Conservation (phyloP, 2,888 invertebrate species). For the Eledona agricola region DNA sequence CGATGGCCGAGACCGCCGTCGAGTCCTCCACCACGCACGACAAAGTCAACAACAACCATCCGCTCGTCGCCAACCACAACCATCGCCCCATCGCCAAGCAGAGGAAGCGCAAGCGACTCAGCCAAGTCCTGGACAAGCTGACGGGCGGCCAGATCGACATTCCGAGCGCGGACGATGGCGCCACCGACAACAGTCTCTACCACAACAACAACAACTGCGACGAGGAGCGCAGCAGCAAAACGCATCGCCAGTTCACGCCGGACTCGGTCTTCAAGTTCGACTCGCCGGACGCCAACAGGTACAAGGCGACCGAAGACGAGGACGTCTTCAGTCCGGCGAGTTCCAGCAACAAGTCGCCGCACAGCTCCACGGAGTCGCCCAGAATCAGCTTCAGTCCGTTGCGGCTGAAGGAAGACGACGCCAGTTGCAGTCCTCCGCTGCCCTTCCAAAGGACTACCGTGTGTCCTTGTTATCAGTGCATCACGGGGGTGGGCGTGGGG, state of each 20-base stretch:
- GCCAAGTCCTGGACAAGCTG: slow-evolving; percentile 82
- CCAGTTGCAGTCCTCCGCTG: slow-evolving; percentile 59
- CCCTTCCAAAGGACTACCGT: slow-evolving; percentile 51
- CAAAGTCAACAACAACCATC: slow-evolving; percentile 67
- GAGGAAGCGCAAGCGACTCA: slow-evolving; percentile 80
- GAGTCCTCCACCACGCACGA: slow-evolving; percentile 63
- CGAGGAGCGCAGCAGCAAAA: slow-evolving; percentile 45
- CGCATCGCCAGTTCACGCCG: slow-evolving; percentile 51
- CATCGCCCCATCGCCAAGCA: slow-evolving; percentile 71
- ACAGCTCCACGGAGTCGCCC: slow-evolving; percentile 66
- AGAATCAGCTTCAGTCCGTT: slow-evolving; percentile 67
- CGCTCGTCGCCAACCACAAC: slow-evolving; percentile 70
- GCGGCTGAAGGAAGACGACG: slow-evolving; percentile 65
- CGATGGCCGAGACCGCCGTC: slow-evolving; percentile 76
- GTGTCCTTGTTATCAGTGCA: slow-evolving; percentile 61
- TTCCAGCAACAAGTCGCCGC: slow-evolving; percentile 66
- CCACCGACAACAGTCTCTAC: slow-evolving; percentile 58
- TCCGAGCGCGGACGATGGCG: slow-evolving; percentile 50
- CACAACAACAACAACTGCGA: slow-evolving; percentile 51
- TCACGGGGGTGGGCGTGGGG: slow-evolving; percentile 55
- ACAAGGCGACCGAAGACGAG: slow-evolving; percentile 65
- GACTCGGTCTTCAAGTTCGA: slow-evolving; percentile 68
- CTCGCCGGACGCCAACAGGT: slow-evolving; percentile 49
- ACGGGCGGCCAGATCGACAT: slow-evolving; percentile 59
- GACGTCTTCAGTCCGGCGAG: slow-evolving; percentile 69